Evolutionary conservation across 2,888 invertebrate genomes (phyloP).

Genomic region (Idaea dimidiata): DNA sequence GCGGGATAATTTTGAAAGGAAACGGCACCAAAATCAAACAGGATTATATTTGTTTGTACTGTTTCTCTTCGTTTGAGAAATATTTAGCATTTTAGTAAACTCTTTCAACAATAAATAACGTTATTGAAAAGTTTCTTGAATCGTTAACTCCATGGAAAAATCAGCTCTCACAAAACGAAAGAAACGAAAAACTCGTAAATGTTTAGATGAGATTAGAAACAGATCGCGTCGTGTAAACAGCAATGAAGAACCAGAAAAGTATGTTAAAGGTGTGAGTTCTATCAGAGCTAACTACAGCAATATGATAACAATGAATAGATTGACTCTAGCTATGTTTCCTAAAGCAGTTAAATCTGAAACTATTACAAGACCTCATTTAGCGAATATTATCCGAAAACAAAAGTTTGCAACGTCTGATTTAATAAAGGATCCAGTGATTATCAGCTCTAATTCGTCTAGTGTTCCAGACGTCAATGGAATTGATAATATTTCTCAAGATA

Average conservation of each 20-base stretch:
- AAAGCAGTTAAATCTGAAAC: conserved; percentile 65
- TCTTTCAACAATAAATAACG: not conserved
- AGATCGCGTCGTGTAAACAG: conserved; percentile 36
- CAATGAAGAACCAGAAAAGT: conserved; percentile 10
- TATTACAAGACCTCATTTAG: conserved; percentile 50
- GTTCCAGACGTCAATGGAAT: not conserved
- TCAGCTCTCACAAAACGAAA: conserved; percentile 45
- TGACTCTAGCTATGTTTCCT: conserved; percentile 58
- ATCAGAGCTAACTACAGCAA: conserved; percentile 21
- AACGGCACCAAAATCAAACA: not conserved
- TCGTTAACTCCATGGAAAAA: conserved; percentile 38
- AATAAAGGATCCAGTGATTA: conserved; percentile 16
- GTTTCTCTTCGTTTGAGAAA: not conserved
- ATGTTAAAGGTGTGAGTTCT: not conserved
- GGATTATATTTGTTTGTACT: not conserved
- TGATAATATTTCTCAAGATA: not conserved
- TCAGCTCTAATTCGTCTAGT: not conserved
- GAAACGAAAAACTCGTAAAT: conserved; percentile 61
- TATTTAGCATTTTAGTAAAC: not conserved
- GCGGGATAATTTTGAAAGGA: not conserved
- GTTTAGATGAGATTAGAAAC: conserved; percentile 61
- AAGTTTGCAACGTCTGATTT: conserved; percentile 24
- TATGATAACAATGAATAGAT: conserved; percentile 50
- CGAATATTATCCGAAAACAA: conserved; percentile 37
- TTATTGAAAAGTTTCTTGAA: not conserved